Evolutionary conservation across 1,140 invertebrate genomes (phyloP), one percentile per base, ranked within the genome.

Genomic region (Heterodera carotae): DNA sequence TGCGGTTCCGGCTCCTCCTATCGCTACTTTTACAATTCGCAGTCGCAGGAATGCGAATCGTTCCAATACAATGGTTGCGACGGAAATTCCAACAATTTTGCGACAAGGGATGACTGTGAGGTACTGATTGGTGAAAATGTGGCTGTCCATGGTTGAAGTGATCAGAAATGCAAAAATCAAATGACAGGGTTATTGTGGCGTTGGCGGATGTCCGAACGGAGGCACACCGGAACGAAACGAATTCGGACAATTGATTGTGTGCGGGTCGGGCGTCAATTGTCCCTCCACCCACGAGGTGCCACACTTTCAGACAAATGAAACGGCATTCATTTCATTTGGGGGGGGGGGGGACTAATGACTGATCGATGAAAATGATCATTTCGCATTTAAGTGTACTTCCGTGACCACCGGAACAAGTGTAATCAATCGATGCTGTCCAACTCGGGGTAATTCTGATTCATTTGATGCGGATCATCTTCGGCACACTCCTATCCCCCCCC

Each of bases 1-100:
- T 86, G 85, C 74, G 85, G 84, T 53, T 87, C 85, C 56, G 84
- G 84, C 59, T 85, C 84, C 7, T 87, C 85, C 27, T 85, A 87
- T 84, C 76, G 83, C 15, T 87, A 86, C 76, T 86, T 77, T 75
- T 86, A 87, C 81, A 86, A 86, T 76, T 81, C 84, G 25, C 84
- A 87, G 68, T 87, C 85, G n/a, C 85, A 86, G 74, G 84, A 86
- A 71, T 86, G 85, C 69, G 86, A 86, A 56, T 84, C 78, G 60
- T 86, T 79, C 69, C 84, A 87, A 69, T 86, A 86, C 76, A 86
- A 86, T 64, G 85, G 79, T 8, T 81, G 76, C 36, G 76, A 79
- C 78, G 81, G 85, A 60, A 86, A 86, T 76, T 86, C 84, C 18
- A 86, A 86, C 78, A 87, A 86, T 73, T 86, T 86, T 69, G 84